These are phyloP conservation scores for Xiphorhynchus erythropygius DNA, from an alignment of 2,797 vertebrate species.

Conservation along the genomic window DNA sequence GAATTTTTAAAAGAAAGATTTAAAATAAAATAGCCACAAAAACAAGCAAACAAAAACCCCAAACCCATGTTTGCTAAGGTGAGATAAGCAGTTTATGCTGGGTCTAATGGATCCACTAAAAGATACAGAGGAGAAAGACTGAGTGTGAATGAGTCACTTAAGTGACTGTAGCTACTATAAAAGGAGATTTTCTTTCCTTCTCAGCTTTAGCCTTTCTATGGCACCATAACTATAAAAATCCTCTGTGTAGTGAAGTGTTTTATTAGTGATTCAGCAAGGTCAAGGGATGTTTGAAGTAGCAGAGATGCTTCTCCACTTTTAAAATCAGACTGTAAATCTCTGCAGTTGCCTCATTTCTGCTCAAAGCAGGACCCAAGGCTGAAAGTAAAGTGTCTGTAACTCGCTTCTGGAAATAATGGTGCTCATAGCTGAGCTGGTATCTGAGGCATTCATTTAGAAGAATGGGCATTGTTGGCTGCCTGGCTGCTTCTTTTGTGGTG, in stretches of 20 bases:
- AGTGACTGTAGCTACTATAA: background rate
- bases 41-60: background rate
- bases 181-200: background rate
- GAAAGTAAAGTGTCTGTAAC: background rate
- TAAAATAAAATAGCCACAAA: background rate
- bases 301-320: background rate
- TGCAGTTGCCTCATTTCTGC: background rate
- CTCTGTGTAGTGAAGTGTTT: background rate
- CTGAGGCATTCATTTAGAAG: constrained; percentile 2
- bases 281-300: background rate
- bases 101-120: background rate
- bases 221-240: background rate
- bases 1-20: background rate
- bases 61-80: background rate
- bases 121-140: background rate
- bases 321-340: background rate
- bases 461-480: background rate
- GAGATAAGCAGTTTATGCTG: background rate
- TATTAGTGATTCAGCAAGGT: background rate
- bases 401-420: background rate
- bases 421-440: background rate
- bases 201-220: background rate
- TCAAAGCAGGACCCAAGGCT: background rate
- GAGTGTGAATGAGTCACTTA: background rate
- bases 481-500: background rate